These are phyloP conservation scores for Oreochromis aureus DNA, from an alignment of 2,113 vertebrate species.

Conservation along the genomic window DNA sequence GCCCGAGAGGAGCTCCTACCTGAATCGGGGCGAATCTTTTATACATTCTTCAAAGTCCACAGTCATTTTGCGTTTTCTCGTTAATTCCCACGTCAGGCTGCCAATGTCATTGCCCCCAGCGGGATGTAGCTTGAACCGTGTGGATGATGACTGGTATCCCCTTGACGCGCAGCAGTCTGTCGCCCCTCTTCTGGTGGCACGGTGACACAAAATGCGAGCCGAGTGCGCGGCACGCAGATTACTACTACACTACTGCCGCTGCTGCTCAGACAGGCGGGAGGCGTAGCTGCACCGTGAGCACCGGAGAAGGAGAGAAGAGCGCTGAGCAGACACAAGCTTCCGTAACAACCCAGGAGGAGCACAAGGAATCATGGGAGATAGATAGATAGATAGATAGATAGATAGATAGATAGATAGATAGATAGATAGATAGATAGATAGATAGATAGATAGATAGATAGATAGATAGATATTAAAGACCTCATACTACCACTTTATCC, in stretches of 20 bases:
- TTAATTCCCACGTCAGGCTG: constrained; percentile 52
- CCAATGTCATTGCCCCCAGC: constrained; percentile 62
- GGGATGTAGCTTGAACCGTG: constrained; percentile 20
- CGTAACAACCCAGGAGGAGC: background rate
- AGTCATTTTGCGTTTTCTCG: constrained; percentile 78
- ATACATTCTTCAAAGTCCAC: constrained; percentile 97
- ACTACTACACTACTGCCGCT: constrained; percentile 32
- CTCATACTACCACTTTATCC: background rate
- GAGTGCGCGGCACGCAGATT: constrained; percentile 30
- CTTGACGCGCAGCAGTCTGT: constrained; percentile 43
- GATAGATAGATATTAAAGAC: background rate
- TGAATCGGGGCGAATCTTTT: constrained; percentile 94
- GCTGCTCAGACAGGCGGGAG: constrained; percentile 22
- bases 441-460: too few species aligned
- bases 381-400: background rate
- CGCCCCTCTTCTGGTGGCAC: constrained; percentile 47
- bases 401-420: too few species aligned
- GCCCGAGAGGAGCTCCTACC: constrained; percentile 64
- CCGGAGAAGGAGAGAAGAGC: background rate
- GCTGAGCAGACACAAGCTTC: background rate
- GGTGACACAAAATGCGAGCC: constrained; percentile 49
- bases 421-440: too few species aligned
- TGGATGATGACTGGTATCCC: constrained; percentile 27
- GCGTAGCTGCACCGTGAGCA: constrained; percentile 19
- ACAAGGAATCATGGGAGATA: background rate